A percentile compares a stretch with the other conserved stretches of the same genome.
Evolutionary conservation across 2,113 vertebrate genomes (phyloP).

Genomic region (Odontesthes bonariensis): DNA sequence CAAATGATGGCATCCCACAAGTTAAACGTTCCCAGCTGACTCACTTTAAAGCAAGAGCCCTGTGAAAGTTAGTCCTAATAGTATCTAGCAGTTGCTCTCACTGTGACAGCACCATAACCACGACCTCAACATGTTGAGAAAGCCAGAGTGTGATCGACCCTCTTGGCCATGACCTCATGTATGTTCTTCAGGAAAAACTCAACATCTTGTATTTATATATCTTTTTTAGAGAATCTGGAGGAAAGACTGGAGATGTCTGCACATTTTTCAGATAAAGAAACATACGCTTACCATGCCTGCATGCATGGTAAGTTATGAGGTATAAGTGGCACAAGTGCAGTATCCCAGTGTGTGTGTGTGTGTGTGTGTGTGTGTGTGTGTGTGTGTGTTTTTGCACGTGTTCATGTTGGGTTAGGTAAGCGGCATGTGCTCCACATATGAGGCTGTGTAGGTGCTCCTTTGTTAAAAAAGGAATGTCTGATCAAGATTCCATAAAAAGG

Average conservation of each 20-base stretch:
- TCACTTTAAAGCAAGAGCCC: not conserved
- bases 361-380: not conserved
- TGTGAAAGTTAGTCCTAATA: slow-evolving; percentile 8
- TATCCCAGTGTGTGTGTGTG: not conserved
- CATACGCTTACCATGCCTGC: not conserved
- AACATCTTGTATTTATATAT: not conserved
- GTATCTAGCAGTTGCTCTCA: not conserved
- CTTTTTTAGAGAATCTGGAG: not conserved
- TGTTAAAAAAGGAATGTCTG: slow-evolving; percentile 29
- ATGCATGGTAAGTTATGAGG: slow-evolving; percentile 3
- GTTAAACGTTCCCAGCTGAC: slow-evolving; percentile 2
- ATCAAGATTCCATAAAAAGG: slow-evolving; percentile 20
- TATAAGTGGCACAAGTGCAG: slow-evolving; percentile 8
- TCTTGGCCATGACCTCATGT: not conserved
- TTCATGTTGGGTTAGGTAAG: slow-evolving; percentile 7
- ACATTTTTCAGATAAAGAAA: slow-evolving; percentile 14
- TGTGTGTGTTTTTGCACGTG: slow-evolving; percentile 10
- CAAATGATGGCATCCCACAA: not conserved
- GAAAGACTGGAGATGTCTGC: not conserved
- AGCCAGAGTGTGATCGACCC: not conserved
- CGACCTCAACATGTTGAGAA: slow-evolving; percentile 7
- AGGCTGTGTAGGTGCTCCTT: not conserved
- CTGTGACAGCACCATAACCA: not conserved
- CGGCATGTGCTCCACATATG: slow-evolving; percentile 53
- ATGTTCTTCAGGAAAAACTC: not conserved